These are phyloP conservation scores for Cladorhizidae sp. DNA, from an alignment of 37 sponge, comb jelly and placozoan species.

Conservation along the genomic window DNA sequence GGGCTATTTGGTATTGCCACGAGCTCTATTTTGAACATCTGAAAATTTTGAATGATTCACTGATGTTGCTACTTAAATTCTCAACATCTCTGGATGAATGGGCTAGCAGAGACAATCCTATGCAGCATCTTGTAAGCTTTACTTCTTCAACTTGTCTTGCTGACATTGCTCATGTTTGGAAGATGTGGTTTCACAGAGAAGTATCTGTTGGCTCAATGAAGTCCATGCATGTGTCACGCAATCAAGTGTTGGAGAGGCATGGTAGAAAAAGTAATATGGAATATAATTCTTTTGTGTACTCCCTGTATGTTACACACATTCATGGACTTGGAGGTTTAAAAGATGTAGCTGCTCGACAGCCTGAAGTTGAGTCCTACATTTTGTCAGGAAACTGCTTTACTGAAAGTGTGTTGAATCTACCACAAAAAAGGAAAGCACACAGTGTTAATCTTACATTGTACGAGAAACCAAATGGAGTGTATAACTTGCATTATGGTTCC, in stretches of 20 bases:
- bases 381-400: constrained; percentile 25
- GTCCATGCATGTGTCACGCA: background rate
- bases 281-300: background rate
- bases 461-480: constrained; percentile 25
- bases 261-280: background rate
- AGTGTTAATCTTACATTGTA: constrained; percentile 33
- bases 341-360: background rate
- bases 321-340: background rate
- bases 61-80: constrained; percentile 6
- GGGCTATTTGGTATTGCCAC: constrained; percentile 59
- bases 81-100: constrained; percentile 10
- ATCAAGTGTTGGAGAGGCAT: background rate
- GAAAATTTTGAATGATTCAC: constrained; percentile 2
- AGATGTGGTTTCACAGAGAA: constrained; percentile 20
- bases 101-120: background rate
- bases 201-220: background rate
- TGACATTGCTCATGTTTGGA: constrained; percentile 12
- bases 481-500: constrained; percentile 5
- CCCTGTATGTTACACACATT: background rate
- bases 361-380: background rate
- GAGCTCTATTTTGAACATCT: constrained; percentile 34
- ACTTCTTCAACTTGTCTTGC: background rate
- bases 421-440: background rate
- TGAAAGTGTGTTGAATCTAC: constrained; percentile 13
- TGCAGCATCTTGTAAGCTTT: constrained; percentile 4